A percentile compares a stretch with the other conserved stretches of the same genome.
Conservation (phyloP, 1,140 invertebrate species). For the Daktulosphaira vitifoliae region DNA sequence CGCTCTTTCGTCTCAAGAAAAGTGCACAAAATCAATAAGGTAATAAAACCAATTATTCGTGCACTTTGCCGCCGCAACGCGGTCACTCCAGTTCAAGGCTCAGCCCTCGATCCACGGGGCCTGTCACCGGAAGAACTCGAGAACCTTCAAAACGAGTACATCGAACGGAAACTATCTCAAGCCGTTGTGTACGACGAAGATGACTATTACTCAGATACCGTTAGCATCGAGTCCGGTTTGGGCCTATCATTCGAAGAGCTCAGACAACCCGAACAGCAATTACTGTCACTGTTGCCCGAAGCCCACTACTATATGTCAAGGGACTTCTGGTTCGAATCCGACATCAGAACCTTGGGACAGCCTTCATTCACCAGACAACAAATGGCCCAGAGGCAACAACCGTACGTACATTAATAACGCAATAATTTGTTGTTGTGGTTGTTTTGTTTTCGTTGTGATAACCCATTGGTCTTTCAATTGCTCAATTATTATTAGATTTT, state of each 20-base stretch:
- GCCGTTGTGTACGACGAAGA: constrained; percentile 22
- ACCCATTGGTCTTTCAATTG: constrained; percentile 12
- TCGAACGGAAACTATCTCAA: constrained; percentile 15
- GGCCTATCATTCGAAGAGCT: constrained; percentile 24
- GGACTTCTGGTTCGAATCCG: constrained; percentile 27
- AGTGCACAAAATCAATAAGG: constrained; percentile 30
- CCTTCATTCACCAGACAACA: constrained; percentile 23
- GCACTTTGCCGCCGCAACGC: constrained; percentile 10
- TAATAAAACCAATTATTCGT: constrained; percentile 25
- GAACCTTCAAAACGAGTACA: constrained; percentile 24
- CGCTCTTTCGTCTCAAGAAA: constrained; percentile 25
- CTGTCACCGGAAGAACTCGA: constrained; percentile 17
- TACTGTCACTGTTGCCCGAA: constrained; percentile 9
- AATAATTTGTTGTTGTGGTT: too few relatives aligned
- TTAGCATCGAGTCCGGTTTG: constrained; percentile 18
- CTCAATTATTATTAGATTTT: background rate
- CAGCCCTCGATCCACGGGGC: constrained; percentile 1
- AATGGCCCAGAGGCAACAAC: constrained; percentile 6
- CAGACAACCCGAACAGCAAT: background rate
- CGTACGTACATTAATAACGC: constrained; percentile 2
- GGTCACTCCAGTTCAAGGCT: constrained; percentile 7
- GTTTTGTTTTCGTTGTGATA: background rate
- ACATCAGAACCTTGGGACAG: background rate
- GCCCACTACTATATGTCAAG: constrained; percentile 20
- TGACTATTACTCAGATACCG: constrained; percentile 19